These are phyloP conservation scores for Sinocyclocheilus anshuiensis DNA, from an alignment of 2,113 vertebrate species.

Conservation along the genomic window DNA sequence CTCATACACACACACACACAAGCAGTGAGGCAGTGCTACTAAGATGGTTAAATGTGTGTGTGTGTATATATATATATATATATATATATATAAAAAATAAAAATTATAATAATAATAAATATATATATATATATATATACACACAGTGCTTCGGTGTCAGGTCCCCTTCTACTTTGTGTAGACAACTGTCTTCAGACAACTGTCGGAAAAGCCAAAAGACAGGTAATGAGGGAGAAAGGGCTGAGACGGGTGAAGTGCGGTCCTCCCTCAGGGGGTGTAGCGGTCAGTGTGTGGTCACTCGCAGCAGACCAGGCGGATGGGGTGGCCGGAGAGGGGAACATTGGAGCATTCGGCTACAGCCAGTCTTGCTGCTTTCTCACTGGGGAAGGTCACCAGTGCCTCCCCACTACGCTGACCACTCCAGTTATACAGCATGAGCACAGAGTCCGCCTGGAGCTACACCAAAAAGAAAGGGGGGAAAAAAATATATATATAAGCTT, in stretches of 20 bases:
- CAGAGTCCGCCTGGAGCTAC: slow-evolving; percentile 84
- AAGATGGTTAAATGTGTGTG: slow-evolving; percentile 17
- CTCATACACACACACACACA: neutral
- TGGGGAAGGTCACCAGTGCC: slow-evolving; percentile 87
- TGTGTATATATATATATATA: too few relatives aligned
- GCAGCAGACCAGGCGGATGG: slow-evolving; percentile 79
- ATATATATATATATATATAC: slow-evolving; percentile 31
- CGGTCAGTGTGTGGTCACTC: slow-evolving; percentile 63
- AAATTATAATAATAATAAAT: too few relatives aligned
- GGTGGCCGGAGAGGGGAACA: slow-evolving; percentile 78
- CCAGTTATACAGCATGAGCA: slow-evolving; percentile 87
- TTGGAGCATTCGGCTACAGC: slow-evolving; percentile 83
- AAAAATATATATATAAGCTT: too few relatives aligned
- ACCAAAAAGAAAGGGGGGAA: neutral
- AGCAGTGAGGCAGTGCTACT: slow-evolving; percentile 22
- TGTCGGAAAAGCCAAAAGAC: slow-evolving; percentile 2
- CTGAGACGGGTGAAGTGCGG: slow-evolving; percentile 49
- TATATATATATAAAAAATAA: slow-evolving; percentile 35
- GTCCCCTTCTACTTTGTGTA: slow-evolving; percentile 21
- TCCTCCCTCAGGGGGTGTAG: slow-evolving; percentile 34
- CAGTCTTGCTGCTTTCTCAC: slow-evolving; percentile 80
- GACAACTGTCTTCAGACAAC: neutral
- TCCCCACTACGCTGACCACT: slow-evolving; percentile 88
- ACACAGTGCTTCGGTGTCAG: slow-evolving; percentile 35
- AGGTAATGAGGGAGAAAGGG: slow-evolving; percentile 48